Evolutionary conservation across 1,140 invertebrate genomes (phyloP).

Genomic region (Lutraria rhynchaena): DNA sequence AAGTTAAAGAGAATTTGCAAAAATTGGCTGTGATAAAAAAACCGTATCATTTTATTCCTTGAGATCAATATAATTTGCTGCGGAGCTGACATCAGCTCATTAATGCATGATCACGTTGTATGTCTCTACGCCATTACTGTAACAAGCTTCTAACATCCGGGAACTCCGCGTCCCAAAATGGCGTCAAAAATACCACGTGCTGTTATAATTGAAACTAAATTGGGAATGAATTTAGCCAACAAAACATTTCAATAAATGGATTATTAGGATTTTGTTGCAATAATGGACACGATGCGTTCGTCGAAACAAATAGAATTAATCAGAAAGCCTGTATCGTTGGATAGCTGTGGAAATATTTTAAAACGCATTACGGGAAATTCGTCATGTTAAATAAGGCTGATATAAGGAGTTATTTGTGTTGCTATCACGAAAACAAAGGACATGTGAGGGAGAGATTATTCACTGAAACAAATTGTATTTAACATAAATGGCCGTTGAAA

Average conservation of each 20-base stretch:
- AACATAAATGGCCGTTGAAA: slow-evolving; percentile 39
- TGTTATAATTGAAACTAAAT: slow-evolving; percentile 56
- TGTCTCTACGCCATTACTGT: slow-evolving; percentile 27
- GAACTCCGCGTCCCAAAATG: slow-evolving; percentile 29
- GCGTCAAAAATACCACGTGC: slow-evolving; percentile 37
- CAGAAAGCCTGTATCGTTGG: slow-evolving; percentile 4
- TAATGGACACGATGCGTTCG: slow-evolving; percentile 35
- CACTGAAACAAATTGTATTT: slow-evolving; percentile 37
- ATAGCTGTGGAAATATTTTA: slow-evolving; percentile 30
- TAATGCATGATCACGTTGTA: slow-evolving; percentile 47
- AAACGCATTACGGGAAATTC: slow-evolving; percentile 16
- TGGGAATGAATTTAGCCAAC: slow-evolving; percentile 58
- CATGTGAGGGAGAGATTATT: background rate
- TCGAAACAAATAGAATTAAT: slow-evolving; percentile 56
- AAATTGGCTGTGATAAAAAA: no score
- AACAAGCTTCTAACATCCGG: slow-evolving; percentile 45
- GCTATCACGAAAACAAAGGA: slow-evolving; percentile 25
- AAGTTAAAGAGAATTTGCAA: no score
- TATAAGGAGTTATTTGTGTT: slow-evolving; percentile 41
- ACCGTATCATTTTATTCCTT: no score
- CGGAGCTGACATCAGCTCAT: slow-evolving; percentile 19
- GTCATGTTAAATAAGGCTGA: slow-evolving; percentile 35
- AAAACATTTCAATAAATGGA: slow-evolving; percentile 59
- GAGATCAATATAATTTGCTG: no score
- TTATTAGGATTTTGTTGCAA: slow-evolving; percentile 40